These are phyloP conservation scores for Cyclophora punctaria DNA, from an alignment of 2,888 invertebrate species.

Conservation along the genomic window DNA sequence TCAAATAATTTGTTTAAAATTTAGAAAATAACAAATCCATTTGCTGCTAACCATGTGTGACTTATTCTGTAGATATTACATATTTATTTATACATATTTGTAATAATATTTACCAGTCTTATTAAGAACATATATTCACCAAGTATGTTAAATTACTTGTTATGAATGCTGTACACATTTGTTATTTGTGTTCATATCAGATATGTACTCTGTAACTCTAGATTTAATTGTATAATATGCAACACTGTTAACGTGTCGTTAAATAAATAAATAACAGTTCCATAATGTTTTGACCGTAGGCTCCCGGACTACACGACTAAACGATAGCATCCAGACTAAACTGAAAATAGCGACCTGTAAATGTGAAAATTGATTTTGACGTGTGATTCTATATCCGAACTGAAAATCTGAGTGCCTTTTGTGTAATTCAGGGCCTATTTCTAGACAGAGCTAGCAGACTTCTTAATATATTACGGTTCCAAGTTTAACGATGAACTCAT, in stretches of 20 bases:
- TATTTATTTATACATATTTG: not conserved
- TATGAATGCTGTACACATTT: no score
- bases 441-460: conserved; percentile 33
- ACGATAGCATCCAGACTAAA: conserved; percentile 36
- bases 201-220: no score
- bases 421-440: conserved; percentile 56
- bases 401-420: conserved; percentile 41
- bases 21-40: not conserved
- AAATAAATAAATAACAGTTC: no score
- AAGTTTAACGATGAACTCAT: no score
- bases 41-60: not conserved
- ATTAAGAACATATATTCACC: no score
- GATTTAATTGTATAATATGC: no score
- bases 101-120: not conserved
- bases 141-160: no score
- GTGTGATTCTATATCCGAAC: conserved; percentile 48
- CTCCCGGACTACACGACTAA: conserved; percentile 28
- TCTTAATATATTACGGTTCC: conserved; percentile 43
- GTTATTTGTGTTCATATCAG: no score
- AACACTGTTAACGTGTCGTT: no score
- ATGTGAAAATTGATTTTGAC: conserved; percentile 68
- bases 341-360: conserved; percentile 63
- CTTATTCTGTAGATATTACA: not conserved
- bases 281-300: not conserved
- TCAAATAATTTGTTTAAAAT: no score